Evolutionary conservation across 2,113 vertebrate species (phyloP).

Genomic region (Columba janthina): DNA sequence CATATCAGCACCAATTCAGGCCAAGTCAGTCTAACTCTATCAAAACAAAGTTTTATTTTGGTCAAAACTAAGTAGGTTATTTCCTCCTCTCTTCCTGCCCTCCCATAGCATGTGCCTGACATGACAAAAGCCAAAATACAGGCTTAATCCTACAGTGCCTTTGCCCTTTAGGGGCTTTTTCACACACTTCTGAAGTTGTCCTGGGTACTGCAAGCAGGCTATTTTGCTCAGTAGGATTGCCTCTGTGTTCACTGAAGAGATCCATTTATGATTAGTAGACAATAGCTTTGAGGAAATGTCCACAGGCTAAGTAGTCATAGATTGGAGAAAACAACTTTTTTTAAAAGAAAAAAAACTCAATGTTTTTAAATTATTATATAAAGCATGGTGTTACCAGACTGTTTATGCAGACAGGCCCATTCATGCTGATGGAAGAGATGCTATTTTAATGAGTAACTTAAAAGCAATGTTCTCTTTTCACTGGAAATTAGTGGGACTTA

Average conservation of each 20-base stretch:
- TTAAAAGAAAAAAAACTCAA: background rate
- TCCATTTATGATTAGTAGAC: background rate
- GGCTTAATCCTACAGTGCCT: background rate
- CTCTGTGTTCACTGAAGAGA: background rate
- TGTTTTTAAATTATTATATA: background rate
- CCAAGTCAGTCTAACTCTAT: background rate
- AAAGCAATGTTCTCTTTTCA: background rate
- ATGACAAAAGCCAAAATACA: background rate
- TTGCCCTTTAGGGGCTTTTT: background rate
- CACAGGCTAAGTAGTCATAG: background rate
- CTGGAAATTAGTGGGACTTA: background rate
- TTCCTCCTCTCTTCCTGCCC: background rate
- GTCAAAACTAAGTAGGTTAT: background rate
- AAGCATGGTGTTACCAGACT: background rate
- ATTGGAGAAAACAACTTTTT: background rate
- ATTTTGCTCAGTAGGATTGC: background rate
- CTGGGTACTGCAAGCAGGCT: background rate
- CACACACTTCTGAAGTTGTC: background rate
- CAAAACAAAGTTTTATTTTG: conserved; percentile 24
- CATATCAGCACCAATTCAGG: background rate
- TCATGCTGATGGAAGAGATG: background rate
- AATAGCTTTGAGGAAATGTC: conserved; percentile 7
- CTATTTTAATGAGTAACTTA: background rate
- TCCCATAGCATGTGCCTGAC: background rate
- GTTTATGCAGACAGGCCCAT: background rate